These are phyloP conservation scores for Nesometra sesokonis DNA, from an alignment of 35 echinoderm and acorn worm genomes.

Conservation along the genomic window DNA sequence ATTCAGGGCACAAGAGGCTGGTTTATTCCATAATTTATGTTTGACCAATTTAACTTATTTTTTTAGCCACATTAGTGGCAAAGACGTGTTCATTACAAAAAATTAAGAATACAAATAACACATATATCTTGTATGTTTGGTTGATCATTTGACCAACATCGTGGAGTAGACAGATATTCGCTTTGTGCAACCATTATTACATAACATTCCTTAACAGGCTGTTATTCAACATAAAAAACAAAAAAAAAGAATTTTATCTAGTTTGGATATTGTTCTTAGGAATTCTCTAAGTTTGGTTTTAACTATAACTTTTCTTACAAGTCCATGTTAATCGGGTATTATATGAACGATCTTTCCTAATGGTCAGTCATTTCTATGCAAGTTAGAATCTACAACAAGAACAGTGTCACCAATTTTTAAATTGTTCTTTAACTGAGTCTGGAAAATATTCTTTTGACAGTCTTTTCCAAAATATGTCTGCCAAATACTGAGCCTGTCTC, in stretches of 20 bases:
- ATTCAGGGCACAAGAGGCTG: no score
- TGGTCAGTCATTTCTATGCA: conserved; percentile 37
- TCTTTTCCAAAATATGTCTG: conserved; percentile 32
- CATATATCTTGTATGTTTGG: no score
- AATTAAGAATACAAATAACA: no score
- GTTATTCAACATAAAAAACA: no score
- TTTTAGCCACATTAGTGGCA: no score
- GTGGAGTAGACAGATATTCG: no score
- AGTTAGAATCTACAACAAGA: conserved; percentile 19
- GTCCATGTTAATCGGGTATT: conserved; percentile 28
- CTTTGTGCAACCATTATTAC: no score
- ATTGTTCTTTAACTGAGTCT: neutral
- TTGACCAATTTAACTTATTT: no score
- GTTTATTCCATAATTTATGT: no score
- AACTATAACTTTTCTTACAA: conserved; percentile 11
- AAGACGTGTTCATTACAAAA: no score
- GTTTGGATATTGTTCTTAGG: neutral
- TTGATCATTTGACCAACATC: no score
- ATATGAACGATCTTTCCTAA: conserved; percentile 30
- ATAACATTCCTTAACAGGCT: no score
- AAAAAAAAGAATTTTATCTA: neutral
- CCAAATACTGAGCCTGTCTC: conserved; percentile 1
- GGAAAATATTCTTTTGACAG: conserved; percentile 58
- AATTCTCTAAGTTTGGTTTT: neutral
- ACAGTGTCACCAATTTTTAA: conserved; percentile 36